Base-by-base conservation (phyloP, 2,888 invertebrate genomes). In the Oeneis ivallda region DNA sequence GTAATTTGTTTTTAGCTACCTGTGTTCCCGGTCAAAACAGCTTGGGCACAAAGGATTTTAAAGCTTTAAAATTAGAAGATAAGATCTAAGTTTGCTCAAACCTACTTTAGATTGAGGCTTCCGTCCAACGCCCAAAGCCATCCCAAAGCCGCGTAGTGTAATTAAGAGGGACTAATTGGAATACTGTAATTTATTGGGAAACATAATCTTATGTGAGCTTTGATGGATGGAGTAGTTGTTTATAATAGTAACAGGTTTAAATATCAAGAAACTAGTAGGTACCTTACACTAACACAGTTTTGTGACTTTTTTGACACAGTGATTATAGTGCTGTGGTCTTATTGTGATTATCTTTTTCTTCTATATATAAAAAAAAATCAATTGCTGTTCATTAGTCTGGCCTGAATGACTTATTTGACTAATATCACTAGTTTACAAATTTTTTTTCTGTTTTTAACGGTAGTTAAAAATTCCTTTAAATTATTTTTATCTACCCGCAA, bases 1-100 rank as follows among this genome's bases (percentile, higher is more conserved):
- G 82, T 87, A 85, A 87, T 89, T 83, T 82, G 83, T 81, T 85
- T 76, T 79, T 75, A 72, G 87, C 89, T 89, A 89, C 89, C 87
- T 84, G 87, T 86, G 82, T 87, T 87, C 81, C 80, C 79, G 77
- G 78, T 75, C 58, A 47, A 52, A 50, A 43, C 17, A 41, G 13
- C 6, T 37, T 43, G 56, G 26, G 17, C 56, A 45, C 57, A 53
- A 19, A 32, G 10, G n/a, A 65, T 39, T 60, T 59, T 34, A 37
- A 4, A 50, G 19, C 58, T 59, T 65, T 59, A 37, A 17, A 17
- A 11, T 11, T 8, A 11, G 9, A 5, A 2, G 1, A 10, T 49
- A 54, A 41, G 52, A 45, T 58, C 9, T 19, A 59, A 41, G 32
- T 26, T 11, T 59, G 37, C n/a, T 45, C 1, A 34, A 11, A 37